Evolutionary conservation across 2,797 vertebrate genomes (phyloP), one percentile per base, ranked within the genome.

Genomic region (Phoxinus dragarum): DNA sequence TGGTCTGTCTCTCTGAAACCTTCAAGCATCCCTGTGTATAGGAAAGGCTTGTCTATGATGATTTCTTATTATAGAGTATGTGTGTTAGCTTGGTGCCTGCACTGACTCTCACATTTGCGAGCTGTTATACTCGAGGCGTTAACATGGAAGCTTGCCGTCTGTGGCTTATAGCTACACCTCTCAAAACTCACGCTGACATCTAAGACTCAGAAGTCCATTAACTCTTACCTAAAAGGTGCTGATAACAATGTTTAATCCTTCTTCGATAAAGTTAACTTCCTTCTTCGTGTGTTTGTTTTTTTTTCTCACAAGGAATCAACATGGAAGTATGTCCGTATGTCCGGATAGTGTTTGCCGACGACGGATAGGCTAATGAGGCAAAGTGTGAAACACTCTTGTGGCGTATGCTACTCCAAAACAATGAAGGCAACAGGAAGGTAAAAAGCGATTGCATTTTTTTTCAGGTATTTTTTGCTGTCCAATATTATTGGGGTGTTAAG

Each of bases 91-190:
- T 86, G 73, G 74, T 44, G 52, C 21, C 40, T 83, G 49, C 47
- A 1, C 52, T 6, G 82, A 75, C 79, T 88, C 79, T 88, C 85
- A 81, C 71, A 69, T 64, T 78, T 21, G 61, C 77, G 68, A 81
- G 79, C 84, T 86, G 87, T 83, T 86, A 85, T 81, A 56, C 86
- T 64, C 19, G 61, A 86, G 84, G 88, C 82, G 84, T 79, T 86
- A 88, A 85, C 54, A 72, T 27, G 9, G 31, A 59, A 23, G 36
- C 19, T 56, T 84, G 27, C 23, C n/a, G 61, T 76, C 34, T 42
- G 66, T 72, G 81, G 73, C 75, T 83, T 75, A 59, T 80, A 69
- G 27, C 81, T 82, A 88, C 84, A 75, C 79, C 67, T 88, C 72
- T 83, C 61, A 40, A 86, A 89, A 85, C 74, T 84, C 82, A 86